Conservation (phyloP, 2,797 vertebrate genomes). For the Hoplostethus atlanticus region DNA sequence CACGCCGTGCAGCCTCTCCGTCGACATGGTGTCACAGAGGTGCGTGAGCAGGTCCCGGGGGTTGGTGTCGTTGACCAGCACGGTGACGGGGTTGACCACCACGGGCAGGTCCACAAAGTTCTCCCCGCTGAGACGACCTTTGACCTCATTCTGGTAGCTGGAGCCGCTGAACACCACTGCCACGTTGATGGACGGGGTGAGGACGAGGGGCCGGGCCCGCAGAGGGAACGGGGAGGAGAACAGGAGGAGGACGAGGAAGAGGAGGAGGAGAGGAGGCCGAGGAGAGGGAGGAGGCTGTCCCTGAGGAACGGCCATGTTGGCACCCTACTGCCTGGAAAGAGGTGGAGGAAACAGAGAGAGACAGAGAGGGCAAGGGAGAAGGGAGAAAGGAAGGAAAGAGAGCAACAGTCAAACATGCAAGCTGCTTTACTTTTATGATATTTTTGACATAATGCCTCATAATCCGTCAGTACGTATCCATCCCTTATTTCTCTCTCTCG, state of each 20-base stretch:
- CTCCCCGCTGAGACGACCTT: constrained; percentile 90
- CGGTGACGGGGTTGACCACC: constrained; percentile 93
- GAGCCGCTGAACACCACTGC: constrained; percentile 95
- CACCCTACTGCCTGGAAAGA: constrained; percentile 80
- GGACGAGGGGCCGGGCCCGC: constrained; percentile 80
- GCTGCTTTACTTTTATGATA: constrained; percentile 62
- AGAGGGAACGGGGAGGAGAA: constrained; percentile 62
- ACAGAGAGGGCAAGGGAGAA: constrained; percentile 13
- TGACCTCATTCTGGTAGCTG: constrained; percentile 88
- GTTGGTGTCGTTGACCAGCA: constrained; percentile 95
- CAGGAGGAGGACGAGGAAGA: constrained; percentile 75
- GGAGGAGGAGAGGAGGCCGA: constrained; percentile 74
- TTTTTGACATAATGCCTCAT: constrained; percentile 69
- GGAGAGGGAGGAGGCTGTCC: constrained; percentile 70
- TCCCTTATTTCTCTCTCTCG: constrained; percentile 42
- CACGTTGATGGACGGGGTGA: constrained; percentile 90
- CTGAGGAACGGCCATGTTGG: constrained; percentile 81
- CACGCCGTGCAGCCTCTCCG: constrained; percentile 91
- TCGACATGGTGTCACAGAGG: constrained; percentile 90
- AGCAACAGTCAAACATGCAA: constrained; percentile 53
- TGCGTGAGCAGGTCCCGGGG: constrained; percentile 94
- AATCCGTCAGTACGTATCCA: constrained; percentile 56
- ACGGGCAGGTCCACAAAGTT: constrained; percentile 95
- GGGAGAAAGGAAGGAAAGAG: constrained; percentile 34
- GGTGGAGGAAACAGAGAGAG: background rate